Percentiles rank a stretch among this genome's conserved stretches.
Evolutionary conservation across 2,797 vertebrate species (phyloP).

Genomic region (Alcedo atthis): DNA sequence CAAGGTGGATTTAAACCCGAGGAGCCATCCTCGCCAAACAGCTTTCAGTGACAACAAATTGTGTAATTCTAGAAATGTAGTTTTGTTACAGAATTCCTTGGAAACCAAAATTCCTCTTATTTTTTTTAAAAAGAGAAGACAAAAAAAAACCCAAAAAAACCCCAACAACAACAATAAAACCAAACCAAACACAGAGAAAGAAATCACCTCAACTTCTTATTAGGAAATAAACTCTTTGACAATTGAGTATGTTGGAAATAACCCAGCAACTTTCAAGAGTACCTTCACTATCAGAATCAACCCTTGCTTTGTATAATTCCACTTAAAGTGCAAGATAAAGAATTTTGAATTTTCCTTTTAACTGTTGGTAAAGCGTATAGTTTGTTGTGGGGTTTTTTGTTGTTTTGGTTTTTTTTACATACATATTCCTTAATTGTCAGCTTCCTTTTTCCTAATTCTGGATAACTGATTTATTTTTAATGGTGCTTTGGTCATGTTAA

Average conservation of each 20-base stretch:
- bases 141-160: too few relatives aligned
- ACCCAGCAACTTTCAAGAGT: background rate
- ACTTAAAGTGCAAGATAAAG: background rate
- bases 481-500: slow-evolving; percentile 31
- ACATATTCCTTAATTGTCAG: slow-evolving; percentile 26
- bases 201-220: background rate
- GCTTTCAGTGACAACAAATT: background rate
- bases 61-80: background rate
- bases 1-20: background rate
- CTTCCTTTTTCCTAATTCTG: slow-evolving; percentile 20
- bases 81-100: background rate
- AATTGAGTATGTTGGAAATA: background rate
- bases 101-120: background rate
- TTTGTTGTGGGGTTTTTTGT: too few relatives aligned
- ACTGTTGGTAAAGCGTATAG: background rate
- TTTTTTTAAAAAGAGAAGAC: background rate
- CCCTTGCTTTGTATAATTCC: background rate
- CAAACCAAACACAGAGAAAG: background rate
- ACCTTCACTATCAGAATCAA: background rate
- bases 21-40: background rate
- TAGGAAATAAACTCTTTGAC: background rate
- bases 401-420: background rate
- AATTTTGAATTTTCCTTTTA: slow-evolving; percentile 17
- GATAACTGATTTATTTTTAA: slow-evolving; percentile 56
- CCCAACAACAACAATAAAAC: too few relatives aligned